Base-by-base conservation (phyloP, 2,797 vertebrate species). In the Bovichtus diacanthus region DNA sequence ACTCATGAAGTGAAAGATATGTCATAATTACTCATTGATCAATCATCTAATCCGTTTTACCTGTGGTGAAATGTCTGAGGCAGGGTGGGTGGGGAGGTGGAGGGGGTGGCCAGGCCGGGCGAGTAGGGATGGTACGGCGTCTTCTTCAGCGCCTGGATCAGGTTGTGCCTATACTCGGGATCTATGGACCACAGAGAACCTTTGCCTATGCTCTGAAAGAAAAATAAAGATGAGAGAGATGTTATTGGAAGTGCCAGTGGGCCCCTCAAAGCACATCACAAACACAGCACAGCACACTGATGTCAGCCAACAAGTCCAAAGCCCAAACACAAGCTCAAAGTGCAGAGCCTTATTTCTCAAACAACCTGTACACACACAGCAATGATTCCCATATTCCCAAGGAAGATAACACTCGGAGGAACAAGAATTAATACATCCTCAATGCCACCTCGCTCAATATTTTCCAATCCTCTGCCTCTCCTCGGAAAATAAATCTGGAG, bases 111-210 rank as follows among this genome's bases (percentile, higher is more conserved):
- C 94, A 98, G 95, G 90, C 97, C 95, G 54, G 97, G 96, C 62
- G 97, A 96, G 93, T 98, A 97, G 43, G 97, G 96, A 88, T 99
- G 98, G 87, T 98, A 99, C 84, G 98, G 98, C 62, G 98, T 99
- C 96, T 99, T 99, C 96, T 99, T 99, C 95, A 99, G 96, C 65
- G 98, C 98, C 95, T 99, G 98, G 95, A 99, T 99, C 93, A 99
- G 95, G 93, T 99, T 99, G 95, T 98, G 98, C 94, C 95, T 91
- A 70, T 96, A 96, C 86, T 96, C 95, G 0, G 95, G 95, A 71
- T 96, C 95, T 93, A 96, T 95, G 89, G 95, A 96, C 95, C 95
- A 96, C 91, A 96, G 88, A 29, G 95, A 96, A 65, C 95, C 95
- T 90, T 96, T 96, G 31, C 95, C 95, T 88, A 96, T 95, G 88